Percentiles rank a stretch among this genome's conserved stretches.
These are phyloP conservation scores for Bombus breviceps DNA, from an alignment of 1,140 invertebrate species.

Conservation along the genomic window DNA sequence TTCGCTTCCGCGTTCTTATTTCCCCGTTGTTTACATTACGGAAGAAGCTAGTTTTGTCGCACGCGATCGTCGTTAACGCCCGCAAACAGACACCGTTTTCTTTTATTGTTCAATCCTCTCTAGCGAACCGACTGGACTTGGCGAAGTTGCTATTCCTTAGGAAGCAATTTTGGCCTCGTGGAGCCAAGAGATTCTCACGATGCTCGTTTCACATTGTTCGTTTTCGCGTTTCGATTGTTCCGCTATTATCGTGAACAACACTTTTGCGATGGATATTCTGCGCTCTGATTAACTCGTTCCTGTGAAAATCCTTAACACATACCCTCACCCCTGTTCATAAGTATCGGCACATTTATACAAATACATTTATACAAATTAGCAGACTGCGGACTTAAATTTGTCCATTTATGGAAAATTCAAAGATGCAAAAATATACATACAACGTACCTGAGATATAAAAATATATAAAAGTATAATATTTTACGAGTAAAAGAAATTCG, in stretches of 20 bases:
- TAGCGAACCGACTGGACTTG: neutral
- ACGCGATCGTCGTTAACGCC: slow-evolving; percentile 22
- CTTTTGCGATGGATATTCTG: neutral
- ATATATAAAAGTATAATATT: no score
- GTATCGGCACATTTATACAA: no score
- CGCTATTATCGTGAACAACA: neutral
- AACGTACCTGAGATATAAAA: no score
- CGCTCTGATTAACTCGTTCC: neutral
- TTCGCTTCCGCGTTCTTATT: neutral
- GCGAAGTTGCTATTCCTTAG: neutral
- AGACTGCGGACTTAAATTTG: no score
- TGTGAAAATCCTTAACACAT: no score
- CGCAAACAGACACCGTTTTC: slow-evolving; percentile 13
- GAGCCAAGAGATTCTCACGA: neutral
- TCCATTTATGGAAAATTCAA: no score
- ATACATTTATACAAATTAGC: no score
- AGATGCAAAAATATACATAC: no score
- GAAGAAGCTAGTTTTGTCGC: slow-evolving; percentile 1
- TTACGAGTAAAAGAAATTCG: no score
- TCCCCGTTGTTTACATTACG: neutral
- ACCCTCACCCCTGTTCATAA: no score
- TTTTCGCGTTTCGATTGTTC: neutral
- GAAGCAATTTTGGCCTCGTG: neutral
- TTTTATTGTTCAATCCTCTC: neutral
- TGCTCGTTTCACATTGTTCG: neutral